Conservation (phyloP, 2,888 invertebrate species). For the Spisula subtruncata region DNA sequence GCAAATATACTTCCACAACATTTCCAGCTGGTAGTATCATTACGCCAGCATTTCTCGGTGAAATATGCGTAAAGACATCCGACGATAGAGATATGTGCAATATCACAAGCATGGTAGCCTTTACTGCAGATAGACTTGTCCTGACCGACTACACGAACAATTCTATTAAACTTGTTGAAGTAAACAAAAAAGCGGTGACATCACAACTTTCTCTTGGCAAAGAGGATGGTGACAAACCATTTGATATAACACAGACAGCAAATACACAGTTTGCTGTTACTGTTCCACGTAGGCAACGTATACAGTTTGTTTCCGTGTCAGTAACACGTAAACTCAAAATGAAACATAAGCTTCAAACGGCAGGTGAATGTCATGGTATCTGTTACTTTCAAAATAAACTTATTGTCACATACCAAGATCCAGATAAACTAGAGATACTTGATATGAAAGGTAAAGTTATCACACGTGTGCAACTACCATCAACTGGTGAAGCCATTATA, state of each 20-base stretch:
- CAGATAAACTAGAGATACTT: neutral
- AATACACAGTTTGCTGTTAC: neutral
- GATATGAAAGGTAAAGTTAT: too few species aligned
- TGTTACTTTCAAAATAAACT: neutral
- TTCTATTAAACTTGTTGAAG: neutral
- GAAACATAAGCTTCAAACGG: neutral
- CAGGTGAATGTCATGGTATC: neutral
- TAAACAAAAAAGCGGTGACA: neutral
- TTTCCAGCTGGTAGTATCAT: too few species aligned
- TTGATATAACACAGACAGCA: neutral
- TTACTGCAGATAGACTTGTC: neutral
- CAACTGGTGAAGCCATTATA: neutral
- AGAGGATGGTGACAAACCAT: neutral
- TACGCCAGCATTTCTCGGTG: neutral
- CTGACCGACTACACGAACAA: neutral
- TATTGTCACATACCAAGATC: neutral
- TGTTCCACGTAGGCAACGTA: neutral
- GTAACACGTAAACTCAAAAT: too few species aligned
- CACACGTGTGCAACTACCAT: neutral
- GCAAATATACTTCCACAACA: too few species aligned
- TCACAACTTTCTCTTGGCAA: neutral
- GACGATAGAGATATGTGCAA: neutral
- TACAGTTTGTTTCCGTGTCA: neutral
- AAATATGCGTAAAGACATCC: conserved; percentile 10
- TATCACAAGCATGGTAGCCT: neutral